Percentiles rank a stretch among this genome's conserved stretches.
These are phyloP conservation scores for Tetragonisca angustula DNA, from an alignment of 2,888 invertebrate species.

Conservation along the genomic window DNA sequence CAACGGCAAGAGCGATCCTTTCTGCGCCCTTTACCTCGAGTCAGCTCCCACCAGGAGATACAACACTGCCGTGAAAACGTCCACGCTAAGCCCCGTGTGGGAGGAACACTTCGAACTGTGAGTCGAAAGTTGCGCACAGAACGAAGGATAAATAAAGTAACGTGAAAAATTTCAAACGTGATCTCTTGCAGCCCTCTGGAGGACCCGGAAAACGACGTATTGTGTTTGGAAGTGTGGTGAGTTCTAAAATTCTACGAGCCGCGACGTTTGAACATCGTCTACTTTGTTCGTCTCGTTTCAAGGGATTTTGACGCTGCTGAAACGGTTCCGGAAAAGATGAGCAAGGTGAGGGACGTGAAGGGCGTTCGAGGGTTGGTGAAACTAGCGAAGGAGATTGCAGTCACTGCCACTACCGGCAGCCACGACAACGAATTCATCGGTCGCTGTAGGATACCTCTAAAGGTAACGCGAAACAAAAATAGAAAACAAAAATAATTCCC, in stretches of 20 bases:
- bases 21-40: constrained; percentile 95
- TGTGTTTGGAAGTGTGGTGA: constrained; percentile 93
- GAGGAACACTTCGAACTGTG: constrained; percentile 98
- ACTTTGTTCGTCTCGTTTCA: constrained; percentile 67
- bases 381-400: constrained; percentile 94
- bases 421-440: constrained; percentile 98
- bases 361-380: constrained; percentile 93
- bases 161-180: no score
- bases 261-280: neutral
- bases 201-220: constrained; percentile 89
- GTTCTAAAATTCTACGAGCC: constrained; percentile 68
- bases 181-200: constrained; percentile 89
- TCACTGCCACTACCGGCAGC: constrained; percentile 97
- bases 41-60: constrained; percentile 91
- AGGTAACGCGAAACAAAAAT: constrained; percentile 85
- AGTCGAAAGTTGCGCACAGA: constrained; percentile 31
- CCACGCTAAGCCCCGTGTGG: constrained; percentile 96
- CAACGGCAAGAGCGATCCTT: constrained; percentile 98
- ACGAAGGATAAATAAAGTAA: neutral
- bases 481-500: no score
- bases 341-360: constrained; percentile 93
- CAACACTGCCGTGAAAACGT: constrained; percentile 95
- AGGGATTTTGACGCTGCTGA: constrained; percentile 97
- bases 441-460: constrained; percentile 92
- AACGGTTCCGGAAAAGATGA: constrained; percentile 94